A percentile compares a stretch with the other conserved stretches of the same genome.
Conservation (phyloP, 1,140 invertebrate genomes). For the Lordiphosa stackelbergi region DNA sequence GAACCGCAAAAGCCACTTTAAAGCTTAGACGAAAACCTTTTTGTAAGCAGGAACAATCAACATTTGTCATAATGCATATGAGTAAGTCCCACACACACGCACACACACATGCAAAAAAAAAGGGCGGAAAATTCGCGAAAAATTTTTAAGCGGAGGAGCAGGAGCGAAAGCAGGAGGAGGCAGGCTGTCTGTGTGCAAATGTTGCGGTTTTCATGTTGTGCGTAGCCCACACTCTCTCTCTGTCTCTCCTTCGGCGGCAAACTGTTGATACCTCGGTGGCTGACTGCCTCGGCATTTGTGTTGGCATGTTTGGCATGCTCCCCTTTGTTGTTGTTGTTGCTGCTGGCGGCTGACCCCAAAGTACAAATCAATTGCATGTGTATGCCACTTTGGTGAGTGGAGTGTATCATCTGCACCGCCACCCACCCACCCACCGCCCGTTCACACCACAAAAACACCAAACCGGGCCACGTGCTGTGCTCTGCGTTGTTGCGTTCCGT, state of each 20-base stretch:
- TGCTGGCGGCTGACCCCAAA: slow-evolving; percentile 63
- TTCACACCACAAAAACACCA: slow-evolving; percentile 20
- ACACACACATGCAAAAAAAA: slow-evolving; percentile 3
- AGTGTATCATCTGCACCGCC: slow-evolving; percentile 27
- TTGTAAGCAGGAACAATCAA: slow-evolving; percentile 12
- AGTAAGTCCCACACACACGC: not conserved
- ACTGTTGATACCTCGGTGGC: slow-evolving; percentile 27
- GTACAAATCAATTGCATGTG: slow-evolving; percentile 72
- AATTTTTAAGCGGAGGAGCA: slow-evolving; percentile 3
- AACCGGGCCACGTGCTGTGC: slow-evolving; percentile 38
- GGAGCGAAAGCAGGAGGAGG: not conserved
- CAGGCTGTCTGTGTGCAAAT: slow-evolving; percentile 37
- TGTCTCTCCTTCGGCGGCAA: slow-evolving; percentile 11
- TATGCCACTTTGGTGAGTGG: slow-evolving; percentile 29
- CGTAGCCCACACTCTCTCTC: slow-evolving; percentile 13
- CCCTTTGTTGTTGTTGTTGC: slow-evolving; percentile 21
- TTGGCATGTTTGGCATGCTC: slow-evolving; percentile 50
- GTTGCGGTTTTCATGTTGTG: slow-evolving; percentile 57
- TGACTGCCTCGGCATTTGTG: slow-evolving; percentile 28
- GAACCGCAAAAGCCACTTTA: slow-evolving; percentile 23
- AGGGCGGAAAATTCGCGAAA: slow-evolving; percentile 36
- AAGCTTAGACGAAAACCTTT: slow-evolving; percentile 4
- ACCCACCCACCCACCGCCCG: not conserved
- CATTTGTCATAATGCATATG: slow-evolving; percentile 34
- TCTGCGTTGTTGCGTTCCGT: slow-evolving; percentile 33